These are phyloP conservation scores for Heliocidaris erythrogramma DNA, from an alignment of 35 echinoderm and acorn worm species.

Conservation along the genomic window DNA sequence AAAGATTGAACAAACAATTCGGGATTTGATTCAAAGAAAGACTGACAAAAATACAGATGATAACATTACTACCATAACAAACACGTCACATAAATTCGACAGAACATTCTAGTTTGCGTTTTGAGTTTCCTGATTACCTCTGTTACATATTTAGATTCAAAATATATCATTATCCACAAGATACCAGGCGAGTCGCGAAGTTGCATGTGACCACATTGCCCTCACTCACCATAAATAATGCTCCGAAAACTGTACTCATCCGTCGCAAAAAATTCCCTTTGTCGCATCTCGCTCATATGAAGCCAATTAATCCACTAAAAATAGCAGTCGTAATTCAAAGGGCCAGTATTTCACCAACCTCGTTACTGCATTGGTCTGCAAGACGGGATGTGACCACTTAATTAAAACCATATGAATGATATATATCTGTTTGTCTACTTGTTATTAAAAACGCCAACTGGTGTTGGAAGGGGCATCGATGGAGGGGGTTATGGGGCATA, in stretches of 20 bases:
- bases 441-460: neutral
- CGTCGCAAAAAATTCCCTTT: neutral
- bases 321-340: neutral
- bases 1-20: too few species aligned
- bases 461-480: too few species aligned
- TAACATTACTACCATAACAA: neutral
- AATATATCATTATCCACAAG: too few species aligned
- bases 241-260: neutral
- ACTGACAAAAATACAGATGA: neutral
- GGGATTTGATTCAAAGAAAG: too few species aligned
- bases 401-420: slow-evolving; percentile 14
- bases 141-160: neutral
- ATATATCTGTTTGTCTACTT: neutral
- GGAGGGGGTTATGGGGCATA: too few species aligned
- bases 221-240: neutral
- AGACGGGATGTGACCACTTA: neutral
- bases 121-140: neutral
- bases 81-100: neutral
- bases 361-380: neutral
- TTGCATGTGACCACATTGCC: neutral
- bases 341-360: neutral
- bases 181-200: neutral
- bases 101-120: neutral
- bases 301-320: neutral
- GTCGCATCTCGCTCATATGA: neutral